Conservation (phyloP, 2,113 vertebrate genomes). For the Neotragus pygmaeus region DNA sequence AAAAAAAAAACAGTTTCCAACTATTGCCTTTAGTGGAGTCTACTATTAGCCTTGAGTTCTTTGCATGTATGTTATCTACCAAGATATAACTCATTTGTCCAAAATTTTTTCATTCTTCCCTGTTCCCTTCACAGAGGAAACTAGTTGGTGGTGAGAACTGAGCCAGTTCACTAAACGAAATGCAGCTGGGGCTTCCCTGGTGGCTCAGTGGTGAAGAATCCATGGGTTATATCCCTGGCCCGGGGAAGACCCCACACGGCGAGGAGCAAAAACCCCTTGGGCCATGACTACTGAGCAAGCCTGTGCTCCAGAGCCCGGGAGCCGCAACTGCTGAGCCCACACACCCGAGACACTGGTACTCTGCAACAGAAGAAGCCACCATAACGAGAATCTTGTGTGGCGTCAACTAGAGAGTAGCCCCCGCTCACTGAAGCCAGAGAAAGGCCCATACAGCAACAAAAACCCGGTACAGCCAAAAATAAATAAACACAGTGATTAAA, state of each 20-base stretch:
- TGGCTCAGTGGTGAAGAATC: background rate
- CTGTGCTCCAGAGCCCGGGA: background rate
- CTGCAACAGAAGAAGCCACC: background rate
- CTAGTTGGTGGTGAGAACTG: background rate
- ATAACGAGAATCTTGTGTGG: background rate
- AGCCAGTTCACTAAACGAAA: background rate
- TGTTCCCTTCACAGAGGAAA: background rate
- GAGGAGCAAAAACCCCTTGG: background rate
- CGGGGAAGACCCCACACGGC: fast-evolving
- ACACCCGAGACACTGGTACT: background rate
- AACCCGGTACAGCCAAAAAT: background rate
- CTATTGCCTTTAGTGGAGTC: no score
- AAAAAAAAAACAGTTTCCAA: no score
- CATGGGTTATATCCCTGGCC: background rate
- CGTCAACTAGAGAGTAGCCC: background rate
- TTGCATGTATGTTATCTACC: background rate
- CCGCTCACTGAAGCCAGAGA: background rate
- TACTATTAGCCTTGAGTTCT: background rate
- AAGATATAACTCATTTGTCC: background rate
- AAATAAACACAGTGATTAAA: background rate
- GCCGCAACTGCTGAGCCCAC: background rate
- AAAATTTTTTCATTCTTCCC: background rate
- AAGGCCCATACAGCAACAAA: background rate
- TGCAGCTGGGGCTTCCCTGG: background rate
- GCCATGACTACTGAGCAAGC: background rate